Evolutionary conservation across 2,888 invertebrate genomes (phyloP), one percentile per base, ranked within the genome.

Genomic region (Lithophane semibrunnea): DNA sequence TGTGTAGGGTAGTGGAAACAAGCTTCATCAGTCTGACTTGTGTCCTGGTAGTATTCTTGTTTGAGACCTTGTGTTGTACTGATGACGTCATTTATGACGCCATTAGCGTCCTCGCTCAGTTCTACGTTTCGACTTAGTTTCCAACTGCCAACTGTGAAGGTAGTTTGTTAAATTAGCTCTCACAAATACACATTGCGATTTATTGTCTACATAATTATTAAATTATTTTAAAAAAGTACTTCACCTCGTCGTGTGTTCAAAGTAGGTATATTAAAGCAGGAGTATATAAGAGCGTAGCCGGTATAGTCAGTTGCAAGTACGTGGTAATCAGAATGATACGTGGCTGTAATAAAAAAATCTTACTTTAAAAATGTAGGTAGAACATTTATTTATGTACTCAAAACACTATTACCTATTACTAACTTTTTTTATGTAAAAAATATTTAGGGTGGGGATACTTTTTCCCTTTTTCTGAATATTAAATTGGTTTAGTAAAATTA

Each of bases 1-100:
- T 87, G 85, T 3, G 80, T 86, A 0, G 96, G 96, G 80, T 96
- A 96, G 88, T 95, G 91, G 94, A 96, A 96, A 87, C 96, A 96
- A 52, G 92, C 92, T 3, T 93, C 94, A 37, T 91, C 92, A 7
- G 88, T 88, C 71, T 96, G 96, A 66, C 90, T 90, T 13, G 94
- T 95, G 0, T 74, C 3, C 29, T 75, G 73, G 80, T 95, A 96
- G 84, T 94, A 96, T 0, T 91, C 89, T 70, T 93, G 84, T 1
- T 61, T 61, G 0, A 96, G 94, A 67, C 96, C 96, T 79, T 94
- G 92, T 2, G 95, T 96, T 24, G 73, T 84, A 12, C n/a, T 63
- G 13, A 96, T 91, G 1, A 91, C 85, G 1, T 78, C 73, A 54
- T 92, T 83, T 5, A 96, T 93, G 3, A 84, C 85, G 7, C 73